Percentiles rank a stretch among this genome's conserved stretches.
phyloP scores from a whole-genome alignment of 2,113 vertebrate genomes.

The Prinia subflava region DNA sequence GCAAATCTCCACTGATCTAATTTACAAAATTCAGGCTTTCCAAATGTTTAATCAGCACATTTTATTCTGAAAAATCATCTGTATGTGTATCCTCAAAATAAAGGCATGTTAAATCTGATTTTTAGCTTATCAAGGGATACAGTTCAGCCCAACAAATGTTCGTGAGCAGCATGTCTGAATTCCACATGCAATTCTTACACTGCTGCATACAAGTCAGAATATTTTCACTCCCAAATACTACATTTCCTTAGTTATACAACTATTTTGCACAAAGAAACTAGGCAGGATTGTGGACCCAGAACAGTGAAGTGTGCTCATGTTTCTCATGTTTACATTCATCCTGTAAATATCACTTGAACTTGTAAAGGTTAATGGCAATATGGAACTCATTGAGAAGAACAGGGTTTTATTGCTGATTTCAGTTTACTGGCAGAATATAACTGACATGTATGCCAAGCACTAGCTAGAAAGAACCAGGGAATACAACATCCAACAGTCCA shows the following conservation, averaged over 20 bases:
- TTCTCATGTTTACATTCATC: background rate
- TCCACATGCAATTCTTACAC: background rate
- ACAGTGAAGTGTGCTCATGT: background rate
- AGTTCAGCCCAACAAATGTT: background rate
- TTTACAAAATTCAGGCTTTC: background rate
- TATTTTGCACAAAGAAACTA: background rate
- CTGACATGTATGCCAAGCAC: background rate
- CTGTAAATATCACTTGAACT: background rate
- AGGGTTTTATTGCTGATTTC: background rate
- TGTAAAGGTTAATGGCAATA: background rate
- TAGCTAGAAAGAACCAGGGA: background rate
- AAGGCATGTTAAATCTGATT: background rate
- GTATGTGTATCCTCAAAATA: background rate
- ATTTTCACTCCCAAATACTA: background rate
- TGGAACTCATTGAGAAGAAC: background rate
- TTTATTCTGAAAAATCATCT: background rate
- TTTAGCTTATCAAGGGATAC: background rate
- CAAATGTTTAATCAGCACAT: background rate
- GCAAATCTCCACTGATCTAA: background rate
- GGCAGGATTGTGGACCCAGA: background rate
- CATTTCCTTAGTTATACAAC: background rate
- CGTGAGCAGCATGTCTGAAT: background rate
- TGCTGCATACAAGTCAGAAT: background rate
- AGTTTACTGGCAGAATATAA: background rate
- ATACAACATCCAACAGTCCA: background rate